Conservation (phyloP, 2,888 invertebrate species). For the Agonopterix subpropinquella region DNA sequence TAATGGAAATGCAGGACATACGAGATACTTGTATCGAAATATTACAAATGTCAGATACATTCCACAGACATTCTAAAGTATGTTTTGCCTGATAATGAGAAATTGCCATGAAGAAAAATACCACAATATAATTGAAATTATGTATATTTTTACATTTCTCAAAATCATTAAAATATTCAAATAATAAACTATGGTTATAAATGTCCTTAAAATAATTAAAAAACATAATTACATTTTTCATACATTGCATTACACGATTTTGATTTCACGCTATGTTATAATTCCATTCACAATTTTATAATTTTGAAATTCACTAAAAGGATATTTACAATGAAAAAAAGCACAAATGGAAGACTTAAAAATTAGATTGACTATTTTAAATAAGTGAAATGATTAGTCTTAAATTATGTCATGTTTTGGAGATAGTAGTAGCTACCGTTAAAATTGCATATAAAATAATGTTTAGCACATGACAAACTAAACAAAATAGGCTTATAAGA, state of each 20-base stretch:
- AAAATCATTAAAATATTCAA: constrained; percentile 47
- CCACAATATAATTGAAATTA: constrained; percentile 22
- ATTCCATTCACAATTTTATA: constrained; percentile 20
- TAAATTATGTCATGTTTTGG: constrained; percentile 39
- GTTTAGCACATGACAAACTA: constrained; percentile 46
- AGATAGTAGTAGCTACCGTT: constrained; percentile 32
- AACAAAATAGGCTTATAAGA: constrained; percentile 16
- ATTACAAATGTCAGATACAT: no score
- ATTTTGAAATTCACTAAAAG: constrained; percentile 24
- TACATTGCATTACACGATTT: constrained; percentile 7
- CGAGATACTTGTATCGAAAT: no score
- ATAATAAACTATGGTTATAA: constrained; percentile 57
- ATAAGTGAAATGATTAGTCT: constrained; percentile 25
- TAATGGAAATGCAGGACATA: no score
- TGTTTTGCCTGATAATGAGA: no score
- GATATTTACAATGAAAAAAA: constrained; percentile 49
- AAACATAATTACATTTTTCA: constrained; percentile 24
- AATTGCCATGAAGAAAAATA: background rate
- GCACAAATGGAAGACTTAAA: constrained; percentile 45
- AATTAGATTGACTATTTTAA: constrained; percentile 49
- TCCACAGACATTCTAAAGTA: no score
- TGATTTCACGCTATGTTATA: constrained; percentile 27
- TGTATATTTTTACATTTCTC: constrained; percentile 59
- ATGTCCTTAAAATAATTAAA: constrained; percentile 33
- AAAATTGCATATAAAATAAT: constrained; percentile 10